phyloP scores from a whole-genome alignment of 2,888 invertebrate genomes.

The Caenorhabditis angaria region DNA sequence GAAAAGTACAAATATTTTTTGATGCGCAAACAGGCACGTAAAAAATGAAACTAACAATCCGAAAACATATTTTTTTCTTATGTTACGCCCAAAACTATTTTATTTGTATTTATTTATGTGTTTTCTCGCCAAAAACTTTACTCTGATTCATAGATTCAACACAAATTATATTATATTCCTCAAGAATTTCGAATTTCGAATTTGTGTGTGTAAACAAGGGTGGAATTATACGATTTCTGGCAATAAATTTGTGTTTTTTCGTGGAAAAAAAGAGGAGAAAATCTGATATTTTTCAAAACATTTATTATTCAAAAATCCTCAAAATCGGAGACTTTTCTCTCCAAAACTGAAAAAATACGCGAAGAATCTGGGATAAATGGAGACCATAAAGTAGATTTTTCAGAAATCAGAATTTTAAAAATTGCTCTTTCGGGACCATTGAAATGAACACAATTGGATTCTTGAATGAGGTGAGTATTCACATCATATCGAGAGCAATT shows the following conservation, averaged over 20 bases:
- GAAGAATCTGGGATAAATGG: slow-evolving; percentile 35
- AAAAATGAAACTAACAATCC: not conserved
- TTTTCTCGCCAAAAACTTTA: not conserved
- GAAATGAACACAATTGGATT: slow-evolving; percentile 32
- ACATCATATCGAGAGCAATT: slow-evolving; percentile 48
- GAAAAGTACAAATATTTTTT: no score
- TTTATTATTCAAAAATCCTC: slow-evolving; percentile 15
- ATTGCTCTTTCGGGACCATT: slow-evolving; percentile 36
- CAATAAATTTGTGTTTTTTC: no score
- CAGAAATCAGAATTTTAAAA: slow-evolving; percentile 30
- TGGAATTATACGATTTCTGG: no score
- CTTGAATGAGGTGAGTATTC: slow-evolving; percentile 29
- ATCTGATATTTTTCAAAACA: no score
- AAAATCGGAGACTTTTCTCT: slow-evolving; percentile 21
- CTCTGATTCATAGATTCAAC: not conserved
- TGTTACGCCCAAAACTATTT: not conserved
- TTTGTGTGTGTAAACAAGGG: no score
- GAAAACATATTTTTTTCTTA: no score
- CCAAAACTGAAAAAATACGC: slow-evolving; percentile 29
- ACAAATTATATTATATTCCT: slow-evolving; percentile 10
- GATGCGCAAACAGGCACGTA: not conserved
- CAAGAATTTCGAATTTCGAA: no score
- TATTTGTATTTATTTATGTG: not conserved
- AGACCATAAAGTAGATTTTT: slow-evolving; percentile 29
- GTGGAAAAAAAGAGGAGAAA: no score